Evolutionary conservation across 2,797 vertebrate species (phyloP).

Genomic region (Allobates femoralis): DNA sequence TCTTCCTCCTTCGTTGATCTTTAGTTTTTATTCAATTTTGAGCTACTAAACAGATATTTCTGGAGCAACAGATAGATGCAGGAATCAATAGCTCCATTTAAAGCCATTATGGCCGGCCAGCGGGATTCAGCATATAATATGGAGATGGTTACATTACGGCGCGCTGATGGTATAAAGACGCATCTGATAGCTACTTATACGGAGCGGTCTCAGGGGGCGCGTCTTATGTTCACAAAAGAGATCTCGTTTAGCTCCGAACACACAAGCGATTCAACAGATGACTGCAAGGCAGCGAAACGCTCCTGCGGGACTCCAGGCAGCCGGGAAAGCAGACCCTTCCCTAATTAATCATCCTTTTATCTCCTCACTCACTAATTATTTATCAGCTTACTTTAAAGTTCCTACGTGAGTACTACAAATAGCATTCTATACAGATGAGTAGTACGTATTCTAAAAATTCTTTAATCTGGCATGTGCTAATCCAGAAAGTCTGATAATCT

Average conservation of each 20-base stretch:
- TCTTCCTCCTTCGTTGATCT: background rate
- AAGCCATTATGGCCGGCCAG: conserved; percentile 16
- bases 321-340: conserved; percentile 60
- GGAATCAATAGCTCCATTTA: conserved; percentile 56
- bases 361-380: conserved; percentile 48
- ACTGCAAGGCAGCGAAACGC: conserved; percentile 60
- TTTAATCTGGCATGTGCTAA: background rate
- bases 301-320: conserved; percentile 38
- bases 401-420: background rate
- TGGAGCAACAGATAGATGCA: conserved; percentile 41
- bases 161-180: conserved; percentile 52
- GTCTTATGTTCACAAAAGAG: conserved; percentile 57
- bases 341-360: conserved; percentile 54
- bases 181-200: conserved; percentile 60
- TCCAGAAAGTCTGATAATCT: background rate
- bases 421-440: background rate
- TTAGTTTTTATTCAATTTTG: conserved; percentile 21
- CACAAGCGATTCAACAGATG: conserved; percentile 63
- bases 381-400: conserved; percentile 6
- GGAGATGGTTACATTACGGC: conserved; percentile 46
- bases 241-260: conserved; percentile 67
- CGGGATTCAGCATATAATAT: background rate
- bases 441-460: background rate
- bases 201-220: conserved; percentile 47
- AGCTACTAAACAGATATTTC: conserved; percentile 2